Base-by-base conservation (phyloP, 37 sponge, comb jelly and placozoan species). In the Agelas oroides region DNA sequence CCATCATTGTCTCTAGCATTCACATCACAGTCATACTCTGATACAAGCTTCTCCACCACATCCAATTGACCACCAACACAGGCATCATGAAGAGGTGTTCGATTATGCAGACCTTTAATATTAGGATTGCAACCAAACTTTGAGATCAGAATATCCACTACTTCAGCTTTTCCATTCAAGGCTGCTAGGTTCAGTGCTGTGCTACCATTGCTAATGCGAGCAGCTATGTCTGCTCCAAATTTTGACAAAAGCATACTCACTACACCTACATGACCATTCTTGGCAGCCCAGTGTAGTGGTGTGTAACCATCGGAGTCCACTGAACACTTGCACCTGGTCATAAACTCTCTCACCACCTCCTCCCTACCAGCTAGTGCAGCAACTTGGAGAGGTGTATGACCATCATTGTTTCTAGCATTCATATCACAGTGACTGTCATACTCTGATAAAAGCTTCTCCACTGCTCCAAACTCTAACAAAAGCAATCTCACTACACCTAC, bases 261-360 rank as follows among this genome's bases (percentile, higher is more conserved):
- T 52, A 73, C 27, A 41, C 30, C 11, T 40, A 41, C 38, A 34
- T 73, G 73, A 52, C 73, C 73, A 6, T 24, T 73, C 11, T 12
- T 5, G 39, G 73, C 73, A 73, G 73, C 73, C 5, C 21, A 14
- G 40, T 73, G 73, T 0, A 73, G 15, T 41, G 55, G 30, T 53
- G 46, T 41, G 46, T 5, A 6, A 27, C 17, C 25, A 41, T 73
- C 40, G 41, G 24, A 38, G 24, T 36, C 41, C 20, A 46, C 41
- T 17, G 13, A 14, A 35, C 72, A 71, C 24, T 24, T 37, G 35
- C 35, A 71, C 24, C 35, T 38, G 35, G 24, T 23, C 13, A 71
- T 37, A 35, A 71, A 40, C 40, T 38, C 24, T 38, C 72, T 71
- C 40, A 71, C 41, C 14, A 71, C 35, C 18, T 38, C 37, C 24